Base-by-base conservation (phyloP, 2,113 vertebrate species). In the Xenotilapia caudafasciata region DNA sequence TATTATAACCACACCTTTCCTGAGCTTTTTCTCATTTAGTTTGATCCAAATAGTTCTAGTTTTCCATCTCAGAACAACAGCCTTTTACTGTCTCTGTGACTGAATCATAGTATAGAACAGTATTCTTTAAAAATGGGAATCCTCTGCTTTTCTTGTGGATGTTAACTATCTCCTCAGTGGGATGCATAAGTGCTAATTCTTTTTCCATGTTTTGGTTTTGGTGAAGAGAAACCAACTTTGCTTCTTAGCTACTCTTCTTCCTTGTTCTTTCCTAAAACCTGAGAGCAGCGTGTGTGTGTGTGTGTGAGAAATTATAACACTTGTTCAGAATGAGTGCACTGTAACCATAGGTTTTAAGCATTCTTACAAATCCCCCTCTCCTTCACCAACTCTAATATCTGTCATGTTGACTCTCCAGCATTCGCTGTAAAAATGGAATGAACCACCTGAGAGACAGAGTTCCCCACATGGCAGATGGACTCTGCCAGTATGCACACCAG, bases 401-500 rank as follows among this genome's bases (percentile, higher is more conserved):
- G 9, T 51, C 33, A 51, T 73, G 54, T 55, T 6, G 21, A 84
- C 33, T 31, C 83, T 56, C n/a, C 79, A 97, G 97, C 38, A 90
- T 96, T 60, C 96, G 96, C 56, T 97, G 97, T 92, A 97, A 93
- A 81, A 97, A 96, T 9, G 96, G 97, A 45, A 97, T 97, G 97
- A 97, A 97, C 94, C 97, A 97, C 70, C 88, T 96, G 38, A 96
- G 95, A 90, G 97, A 97, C 68, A 81, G 94, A 11, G 85, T 97
- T 9, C 95, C 96, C 10, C 97, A 97, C 92, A 88, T 94, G 88
- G 96, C 96, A 7, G 96, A 97, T 42, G 96, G 96, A 13, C 92
- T 97, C 51, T 97, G 97, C 77, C 96, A 97, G 75, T 97, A 94
- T 28, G 92, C 95, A 23, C 96, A 97, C 90, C 96, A 97, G 89